Evolutionary conservation across 2,888 invertebrate species (phyloP).

Genomic region (Sphaerophoria taeniata): DNA sequence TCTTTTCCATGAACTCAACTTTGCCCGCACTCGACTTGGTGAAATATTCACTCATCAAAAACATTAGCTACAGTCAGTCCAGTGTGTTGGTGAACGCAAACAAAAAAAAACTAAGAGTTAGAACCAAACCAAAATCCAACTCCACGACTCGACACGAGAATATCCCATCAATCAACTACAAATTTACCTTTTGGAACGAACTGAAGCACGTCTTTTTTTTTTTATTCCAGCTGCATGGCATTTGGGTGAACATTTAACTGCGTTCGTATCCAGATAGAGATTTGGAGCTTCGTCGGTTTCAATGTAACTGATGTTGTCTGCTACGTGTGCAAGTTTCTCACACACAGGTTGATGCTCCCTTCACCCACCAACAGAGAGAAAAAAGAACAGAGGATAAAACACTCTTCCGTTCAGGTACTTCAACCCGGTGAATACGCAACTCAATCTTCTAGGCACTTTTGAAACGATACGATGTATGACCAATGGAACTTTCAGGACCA

Average conservation of each 20-base stretch:
- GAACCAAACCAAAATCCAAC: conserved; percentile 53
- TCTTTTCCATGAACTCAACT: conserved; percentile 49
- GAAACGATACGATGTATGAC: conserved; percentile 53
- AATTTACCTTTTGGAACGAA: conserved; percentile 69
- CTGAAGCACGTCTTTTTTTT: conserved; percentile 56
- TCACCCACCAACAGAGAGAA: not conserved
- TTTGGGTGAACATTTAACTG: not conserved
- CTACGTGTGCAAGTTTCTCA: conserved; percentile 51
- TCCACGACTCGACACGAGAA: conserved; percentile 56
- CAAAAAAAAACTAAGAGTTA: not conserved
- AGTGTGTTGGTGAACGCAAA: not conserved
- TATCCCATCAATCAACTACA: conserved; percentile 71
- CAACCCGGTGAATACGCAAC: conserved; percentile 40
- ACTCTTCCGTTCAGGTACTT: not conserved
- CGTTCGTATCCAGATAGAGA: not conserved
- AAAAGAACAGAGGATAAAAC: conserved; percentile 42
- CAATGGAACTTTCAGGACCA: conserved; percentile 67
- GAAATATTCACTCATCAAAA: conserved; percentile 64
- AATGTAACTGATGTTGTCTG: conserved; percentile 61
- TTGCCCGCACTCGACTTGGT: conserved; percentile 35
- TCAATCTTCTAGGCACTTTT: conserved; percentile 32
- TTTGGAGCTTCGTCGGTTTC: conserved; percentile 34
- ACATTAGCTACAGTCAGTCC: conserved; percentile 1
- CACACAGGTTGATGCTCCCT: conserved; percentile 34
- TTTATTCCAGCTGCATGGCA: not conserved